Evolutionary conservation across 2,113 vertebrate genomes (phyloP), one percentile per base, ranked within the genome.

Genomic region (Labeo catla): DNA sequence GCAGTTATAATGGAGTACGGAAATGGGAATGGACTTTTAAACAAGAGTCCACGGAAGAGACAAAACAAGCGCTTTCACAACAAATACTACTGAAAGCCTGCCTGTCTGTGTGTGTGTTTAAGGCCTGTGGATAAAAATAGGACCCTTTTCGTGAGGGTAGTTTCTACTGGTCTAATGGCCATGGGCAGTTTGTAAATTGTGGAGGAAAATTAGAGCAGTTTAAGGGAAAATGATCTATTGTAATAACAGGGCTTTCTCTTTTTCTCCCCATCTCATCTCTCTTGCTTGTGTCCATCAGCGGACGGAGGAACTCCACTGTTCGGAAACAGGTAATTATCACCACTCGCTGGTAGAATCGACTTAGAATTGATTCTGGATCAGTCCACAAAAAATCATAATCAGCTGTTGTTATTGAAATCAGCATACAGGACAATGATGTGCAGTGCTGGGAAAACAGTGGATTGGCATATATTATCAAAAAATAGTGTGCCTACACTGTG

Each of bases 301-400:
- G 94, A 93, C 93, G 96, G 78, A 96, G 97, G 88, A 97, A 97
- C 94, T 99, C 98, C 12, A 94, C 96, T 0, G 80, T 97, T 50
- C 94, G 97, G 90, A 99, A 98, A 89, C 97, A 99, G 98, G 98
- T 99, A 97, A 97, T 89, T 83, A 90, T 92, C 86, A 78, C 74
- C 88, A 74, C 50, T 54, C 12, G 2, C 13, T 50, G 12, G 47
- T 19, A 78, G 34, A 79, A 59, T 39, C 19, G 15, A 79, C 34
- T 19, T 9, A 21, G 74, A 13, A 76, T 50, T 52, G 13, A 68
- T 68, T 36, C 34, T 36, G 65, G 65, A 68, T 68, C 34, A 16
- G 2, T 68, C 13, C 65, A 3, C 34, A 16, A 16, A 68, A 36
- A 34, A 36, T 8, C 65, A 68, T 68, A 36, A 68, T 68, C 2